Percentiles rank a stretch among this genome's conserved stretches.
These are phyloP conservation scores for Phaethornis superciliosus DNA, from an alignment of 2,113 vertebrate genomes.

Conservation along the genomic window DNA sequence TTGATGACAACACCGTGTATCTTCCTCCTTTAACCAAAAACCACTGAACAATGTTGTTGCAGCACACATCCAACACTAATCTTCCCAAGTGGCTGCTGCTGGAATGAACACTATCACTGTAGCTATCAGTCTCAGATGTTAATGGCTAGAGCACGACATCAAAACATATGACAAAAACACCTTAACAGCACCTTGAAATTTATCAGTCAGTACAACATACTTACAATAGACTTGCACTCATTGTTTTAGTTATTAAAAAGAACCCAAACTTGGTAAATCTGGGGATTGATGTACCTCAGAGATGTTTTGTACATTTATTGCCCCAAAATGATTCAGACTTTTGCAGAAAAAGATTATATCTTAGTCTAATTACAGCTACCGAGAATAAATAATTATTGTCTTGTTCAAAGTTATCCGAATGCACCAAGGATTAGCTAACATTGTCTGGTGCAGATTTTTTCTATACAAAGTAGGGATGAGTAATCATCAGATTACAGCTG, in stretches of 20 bases:
- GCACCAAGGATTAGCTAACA: background rate
- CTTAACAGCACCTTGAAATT: background rate
- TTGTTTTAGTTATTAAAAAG: background rate
- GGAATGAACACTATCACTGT: background rate
- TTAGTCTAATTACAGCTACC: background rate
- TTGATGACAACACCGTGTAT: background rate
- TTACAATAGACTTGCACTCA: background rate
- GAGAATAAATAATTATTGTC: background rate
- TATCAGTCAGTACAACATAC: background rate
- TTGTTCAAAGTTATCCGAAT: background rate
- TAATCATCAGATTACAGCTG: background rate
- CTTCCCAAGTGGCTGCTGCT: background rate
- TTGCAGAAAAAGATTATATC: background rate
- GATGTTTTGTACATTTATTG: background rate
- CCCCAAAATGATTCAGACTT: background rate
- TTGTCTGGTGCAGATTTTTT: background rate
- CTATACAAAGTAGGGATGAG: background rate
- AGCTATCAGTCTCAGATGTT: background rate
- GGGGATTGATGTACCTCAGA: background rate
- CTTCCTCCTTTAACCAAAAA: background rate
- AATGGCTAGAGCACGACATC: background rate
- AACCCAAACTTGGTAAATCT: background rate
- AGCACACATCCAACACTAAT: background rate
- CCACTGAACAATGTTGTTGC: background rate
- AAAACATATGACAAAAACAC: background rate